Conservation (phyloP, 1,140 invertebrate species). For the Calephelis virginiensis region DNA sequence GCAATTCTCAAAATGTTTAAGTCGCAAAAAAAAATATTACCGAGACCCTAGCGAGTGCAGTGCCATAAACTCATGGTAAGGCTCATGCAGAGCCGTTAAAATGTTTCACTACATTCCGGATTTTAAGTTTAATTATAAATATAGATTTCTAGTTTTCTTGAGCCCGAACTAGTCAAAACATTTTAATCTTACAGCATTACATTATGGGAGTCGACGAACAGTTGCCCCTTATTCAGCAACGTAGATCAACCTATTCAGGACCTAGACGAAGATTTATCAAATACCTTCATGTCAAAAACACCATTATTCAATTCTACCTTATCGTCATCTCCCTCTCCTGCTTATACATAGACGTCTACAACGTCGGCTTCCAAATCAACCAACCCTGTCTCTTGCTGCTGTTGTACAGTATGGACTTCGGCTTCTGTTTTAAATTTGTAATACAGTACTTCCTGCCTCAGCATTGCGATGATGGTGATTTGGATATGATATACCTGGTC, state of each 20-base stretch:
- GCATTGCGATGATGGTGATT: constrained; percentile 25
- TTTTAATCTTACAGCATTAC: constrained; percentile 25
- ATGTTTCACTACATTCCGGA: too few relatives aligned
- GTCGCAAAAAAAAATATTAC: too few relatives aligned
- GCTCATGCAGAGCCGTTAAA: too few relatives aligned
- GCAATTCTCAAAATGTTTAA: too few relatives aligned
- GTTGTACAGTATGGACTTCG: constrained; percentile 48
- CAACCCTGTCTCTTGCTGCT: constrained; percentile 30
- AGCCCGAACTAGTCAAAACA: neutral
- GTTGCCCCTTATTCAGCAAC: neutral
- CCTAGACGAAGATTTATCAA: constrained; percentile 26
- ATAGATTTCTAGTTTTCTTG: too few relatives aligned
- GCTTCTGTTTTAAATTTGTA: constrained; percentile 50
- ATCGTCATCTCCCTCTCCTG: constrained; percentile 43
- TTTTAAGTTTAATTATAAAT: too few relatives aligned
- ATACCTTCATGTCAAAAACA: constrained; percentile 41
- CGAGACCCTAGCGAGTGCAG: too few relatives aligned
- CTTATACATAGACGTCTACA: constrained; percentile 50
- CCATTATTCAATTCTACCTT: constrained; percentile 42
- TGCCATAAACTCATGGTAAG: too few relatives aligned
- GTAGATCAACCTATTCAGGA: neutral
- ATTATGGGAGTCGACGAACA: constrained; percentile 22
- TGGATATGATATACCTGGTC: constrained; percentile 22
- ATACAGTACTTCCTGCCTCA: constrained; percentile 41
- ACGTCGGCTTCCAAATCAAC: constrained; percentile 53